Conservation (phyloP, 2,888 invertebrate species). For the Pollenia griseotomentosa region DNA sequence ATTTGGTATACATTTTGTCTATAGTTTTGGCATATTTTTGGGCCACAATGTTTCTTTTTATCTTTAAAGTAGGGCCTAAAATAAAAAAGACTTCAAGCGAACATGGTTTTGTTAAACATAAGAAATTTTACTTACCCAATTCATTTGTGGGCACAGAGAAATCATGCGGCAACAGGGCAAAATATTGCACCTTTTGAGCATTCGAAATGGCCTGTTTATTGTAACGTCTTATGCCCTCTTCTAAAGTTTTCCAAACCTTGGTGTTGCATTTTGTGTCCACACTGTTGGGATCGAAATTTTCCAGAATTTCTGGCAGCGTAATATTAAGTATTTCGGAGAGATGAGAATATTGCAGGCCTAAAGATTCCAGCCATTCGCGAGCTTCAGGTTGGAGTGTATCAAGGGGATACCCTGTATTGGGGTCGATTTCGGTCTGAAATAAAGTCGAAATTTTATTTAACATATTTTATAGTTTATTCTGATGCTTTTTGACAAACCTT, state of each 20-base stretch:
- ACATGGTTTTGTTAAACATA: slow-evolving; percentile 73
- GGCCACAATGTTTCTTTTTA: slow-evolving; percentile 90
- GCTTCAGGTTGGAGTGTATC: slow-evolving; percentile 88
- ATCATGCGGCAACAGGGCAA: slow-evolving; percentile 91
- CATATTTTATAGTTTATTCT: not conserved
- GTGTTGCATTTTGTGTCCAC: slow-evolving; percentile 85
- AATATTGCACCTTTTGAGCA: slow-evolving; percentile 94
- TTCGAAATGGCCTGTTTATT: slow-evolving; percentile 93
- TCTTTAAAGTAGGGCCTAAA: slow-evolving; percentile 92
- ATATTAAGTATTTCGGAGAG: slow-evolving; percentile 87
- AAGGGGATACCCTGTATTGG: slow-evolving; percentile 88
- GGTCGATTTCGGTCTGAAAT: slow-evolving; percentile 87
- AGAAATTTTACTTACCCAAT: slow-evolving; percentile 84
- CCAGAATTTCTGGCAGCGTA: slow-evolving; percentile 72
- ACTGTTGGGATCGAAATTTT: slow-evolving; percentile 81
- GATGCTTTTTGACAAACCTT: slow-evolving; percentile 84
- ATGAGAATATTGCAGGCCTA: slow-evolving; percentile 87
- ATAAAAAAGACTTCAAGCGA: not conserved
- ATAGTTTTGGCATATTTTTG: slow-evolving; percentile 89
- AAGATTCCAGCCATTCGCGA: slow-evolving; percentile 88
- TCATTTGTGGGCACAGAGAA: slow-evolving; percentile 94
- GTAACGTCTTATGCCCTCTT: slow-evolving; percentile 90
- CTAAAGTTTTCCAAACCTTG: slow-evolving; percentile 88
- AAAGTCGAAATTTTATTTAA: not conserved
- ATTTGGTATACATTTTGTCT: slow-evolving; percentile 78